phyloP scores from a whole-genome alignment of 1,140 invertebrate species.

The Drosophila ficusphila region DNA sequence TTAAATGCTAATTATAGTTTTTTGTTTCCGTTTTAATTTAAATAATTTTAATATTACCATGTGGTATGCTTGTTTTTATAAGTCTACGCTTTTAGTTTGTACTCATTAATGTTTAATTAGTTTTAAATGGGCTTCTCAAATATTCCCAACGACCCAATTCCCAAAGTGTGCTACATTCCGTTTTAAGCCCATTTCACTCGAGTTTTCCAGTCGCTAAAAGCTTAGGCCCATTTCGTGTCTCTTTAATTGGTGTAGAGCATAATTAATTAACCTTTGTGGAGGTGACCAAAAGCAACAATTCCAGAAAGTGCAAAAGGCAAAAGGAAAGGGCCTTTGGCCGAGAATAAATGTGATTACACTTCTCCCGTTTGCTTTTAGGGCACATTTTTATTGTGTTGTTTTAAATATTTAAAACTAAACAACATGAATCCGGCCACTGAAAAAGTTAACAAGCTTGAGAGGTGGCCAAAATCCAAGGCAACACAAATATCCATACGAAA shows the following conservation, averaged over 20 bases:
- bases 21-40: too few relatives aligned
- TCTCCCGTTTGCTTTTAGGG: conserved; percentile 30
- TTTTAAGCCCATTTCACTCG: conserved; percentile 14
- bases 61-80: neutral
- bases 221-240: conserved; percentile 48
- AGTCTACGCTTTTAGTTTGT: neutral
- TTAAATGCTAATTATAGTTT: too few relatives aligned
- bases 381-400: conserved; percentile 15
- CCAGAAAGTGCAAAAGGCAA: conserved; percentile 15
- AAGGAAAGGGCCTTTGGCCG: conserved; percentile 12
- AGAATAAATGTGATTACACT: conserved; percentile 70
- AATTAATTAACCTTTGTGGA: conserved; percentile 70
- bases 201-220: conserved; percentile 23
- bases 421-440: conserved; percentile 43
- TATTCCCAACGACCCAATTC: conserved; percentile 1
- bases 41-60: neutral
- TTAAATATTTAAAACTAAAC: conserved; percentile 67
- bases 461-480: conserved; percentile 17
- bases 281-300: conserved; percentile 46
- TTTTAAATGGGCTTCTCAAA: neutral
- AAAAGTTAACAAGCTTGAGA: conserved; percentile 45
- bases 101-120: conserved; percentile 11
- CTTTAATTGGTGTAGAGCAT: conserved; percentile 59
- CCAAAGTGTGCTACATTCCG: neutral
- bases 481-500: neutral